These are phyloP conservation scores for Drosophila sproati DNA, from an alignment of 1,140 invertebrate genomes.

Conservation along the genomic window DNA sequence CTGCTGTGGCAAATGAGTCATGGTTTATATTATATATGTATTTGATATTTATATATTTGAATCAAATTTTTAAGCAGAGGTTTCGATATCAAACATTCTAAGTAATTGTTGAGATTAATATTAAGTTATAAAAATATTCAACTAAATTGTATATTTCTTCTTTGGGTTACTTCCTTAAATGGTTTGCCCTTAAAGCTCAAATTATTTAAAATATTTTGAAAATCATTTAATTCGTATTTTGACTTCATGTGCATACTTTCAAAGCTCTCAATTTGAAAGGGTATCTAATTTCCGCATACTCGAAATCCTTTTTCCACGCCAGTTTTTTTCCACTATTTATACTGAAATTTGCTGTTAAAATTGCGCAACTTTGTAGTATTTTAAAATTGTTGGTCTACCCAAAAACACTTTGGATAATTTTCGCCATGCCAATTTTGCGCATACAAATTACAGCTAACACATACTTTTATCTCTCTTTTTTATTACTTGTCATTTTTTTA, in stretches of 20 bases:
- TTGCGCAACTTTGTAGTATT: constrained; percentile 58
- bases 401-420: constrained; percentile 50
- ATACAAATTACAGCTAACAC: constrained; percentile 7
- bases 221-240: too few species aligned
- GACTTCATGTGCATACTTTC: too few species aligned
- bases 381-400: constrained; percentile 36
- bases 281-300: constrained; percentile 1
- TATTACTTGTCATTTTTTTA: constrained; percentile 39
- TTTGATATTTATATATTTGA: too few species aligned
- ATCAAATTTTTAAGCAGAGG: neutral
- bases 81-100: too few species aligned
- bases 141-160: too few species aligned
- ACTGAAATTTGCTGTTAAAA: constrained; percentile 46
- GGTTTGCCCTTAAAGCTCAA: too few species aligned
- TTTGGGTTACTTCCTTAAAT: too few species aligned
- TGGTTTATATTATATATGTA: neutral
- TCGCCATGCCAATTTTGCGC: constrained; percentile 36
- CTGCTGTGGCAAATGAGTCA: neutral
- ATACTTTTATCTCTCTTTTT: constrained; percentile 4
- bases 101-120: too few species aligned
- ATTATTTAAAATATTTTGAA: too few species aligned
- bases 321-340: constrained; percentile 47
- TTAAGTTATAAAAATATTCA: too few species aligned
- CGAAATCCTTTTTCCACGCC: constrained; percentile 18
- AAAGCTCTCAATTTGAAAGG: neutral